A percentile compares a stretch with the other conserved stretches of the same genome.
Evolutionary conservation across 1,140 invertebrate genomes (phyloP).

Genomic region (Linepithema humile): DNA sequence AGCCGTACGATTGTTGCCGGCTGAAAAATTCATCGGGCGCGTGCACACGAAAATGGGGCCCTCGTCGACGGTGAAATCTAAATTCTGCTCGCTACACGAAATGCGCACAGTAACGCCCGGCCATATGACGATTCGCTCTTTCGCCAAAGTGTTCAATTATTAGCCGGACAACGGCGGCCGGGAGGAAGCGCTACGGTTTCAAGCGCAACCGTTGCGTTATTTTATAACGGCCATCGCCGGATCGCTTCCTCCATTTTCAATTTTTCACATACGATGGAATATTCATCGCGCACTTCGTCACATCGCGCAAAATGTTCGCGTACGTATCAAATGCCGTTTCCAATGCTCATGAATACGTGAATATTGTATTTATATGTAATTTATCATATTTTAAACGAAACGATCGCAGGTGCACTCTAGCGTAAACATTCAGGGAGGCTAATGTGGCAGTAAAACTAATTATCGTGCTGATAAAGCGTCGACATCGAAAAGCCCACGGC

Average conservation of each 20-base stretch:
- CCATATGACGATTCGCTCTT: conserved; percentile 30
- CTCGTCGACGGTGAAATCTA: conserved; percentile 60
- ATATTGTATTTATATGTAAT: conserved; percentile 41
- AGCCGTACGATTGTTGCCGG: conserved; percentile 67
- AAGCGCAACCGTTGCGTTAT: conserved; percentile 4
- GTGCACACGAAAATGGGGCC: conserved; percentile 31
- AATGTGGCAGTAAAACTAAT: conserved; percentile 37
- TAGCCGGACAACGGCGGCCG: background rate
- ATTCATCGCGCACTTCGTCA: conserved; percentile 29
- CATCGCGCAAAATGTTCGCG: background rate
- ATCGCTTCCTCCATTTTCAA: conserved; percentile 36
- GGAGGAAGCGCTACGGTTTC: background rate
- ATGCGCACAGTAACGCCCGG: background rate
- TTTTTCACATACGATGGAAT: conserved; percentile 38
- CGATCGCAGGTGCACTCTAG: background rate
- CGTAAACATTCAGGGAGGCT: conserved; percentile 34
- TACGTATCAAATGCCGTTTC: conserved; percentile 38
- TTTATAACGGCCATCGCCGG: conserved; percentile 2
- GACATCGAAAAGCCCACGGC: background rate
- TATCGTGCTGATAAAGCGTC: conserved; percentile 25
- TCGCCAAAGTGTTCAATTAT: conserved; percentile 45
- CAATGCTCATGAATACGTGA: conserved; percentile 45
- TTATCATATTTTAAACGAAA: conserved; percentile 45
- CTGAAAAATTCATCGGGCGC: conserved; percentile 71
- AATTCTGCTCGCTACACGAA: conserved; percentile 9